Evolutionary conservation across 2,113 vertebrate genomes (phyloP).

Genomic region (Protobothrops mucrosquamatus): DNA sequence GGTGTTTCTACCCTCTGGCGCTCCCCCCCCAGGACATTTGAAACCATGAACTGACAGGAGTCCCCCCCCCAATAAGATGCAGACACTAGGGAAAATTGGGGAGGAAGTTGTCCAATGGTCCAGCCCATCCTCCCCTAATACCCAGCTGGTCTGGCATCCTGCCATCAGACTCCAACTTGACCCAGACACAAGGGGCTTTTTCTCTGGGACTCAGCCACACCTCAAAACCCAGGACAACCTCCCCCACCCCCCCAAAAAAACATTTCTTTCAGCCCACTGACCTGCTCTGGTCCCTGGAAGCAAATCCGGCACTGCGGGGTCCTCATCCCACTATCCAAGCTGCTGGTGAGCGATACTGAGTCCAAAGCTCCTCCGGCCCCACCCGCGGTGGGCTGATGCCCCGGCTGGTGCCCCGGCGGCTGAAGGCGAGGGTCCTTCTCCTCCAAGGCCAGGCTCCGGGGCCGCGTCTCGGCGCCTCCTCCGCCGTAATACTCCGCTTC

Average conservation of each 20-base stretch:
- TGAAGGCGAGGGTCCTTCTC: slow-evolving; percentile 74
- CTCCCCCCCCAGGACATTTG: not conserved
- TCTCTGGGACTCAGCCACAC: not conserved
- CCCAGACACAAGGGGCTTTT: too few species aligned
- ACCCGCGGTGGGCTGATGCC: slow-evolving; percentile 62
- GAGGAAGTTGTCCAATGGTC: not conserved
- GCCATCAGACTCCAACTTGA: not conserved
- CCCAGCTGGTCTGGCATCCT: not conserved
- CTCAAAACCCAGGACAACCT: not conserved
- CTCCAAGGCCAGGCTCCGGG: slow-evolving; percentile 67
- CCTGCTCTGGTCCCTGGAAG: slow-evolving; percentile 92
- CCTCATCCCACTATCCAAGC: slow-evolving; percentile 84
- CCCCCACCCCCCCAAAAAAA: not conserved
- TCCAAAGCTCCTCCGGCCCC: slow-evolving; percentile 78
- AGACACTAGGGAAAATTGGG: not conserved
- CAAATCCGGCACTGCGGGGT: slow-evolving; percentile 92
- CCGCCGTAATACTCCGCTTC: slow-evolving; percentile 83
- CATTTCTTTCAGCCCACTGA: slow-evolving; percentile 51
- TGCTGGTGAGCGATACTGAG: slow-evolving; percentile 85
- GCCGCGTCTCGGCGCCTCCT: slow-evolving; percentile 77
- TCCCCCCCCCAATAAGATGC: not conserved
- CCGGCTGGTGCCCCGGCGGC: slow-evolving; percentile 68
- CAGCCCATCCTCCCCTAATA: not conserved
- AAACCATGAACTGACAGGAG: too few species aligned
- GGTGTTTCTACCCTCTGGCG: not conserved